A percentile compares a stretch with the other conserved stretches of the same genome.
phyloP scores from a whole-genome alignment of 2,888 invertebrate genomes.

The Tenthredo distinguenda region DNA sequence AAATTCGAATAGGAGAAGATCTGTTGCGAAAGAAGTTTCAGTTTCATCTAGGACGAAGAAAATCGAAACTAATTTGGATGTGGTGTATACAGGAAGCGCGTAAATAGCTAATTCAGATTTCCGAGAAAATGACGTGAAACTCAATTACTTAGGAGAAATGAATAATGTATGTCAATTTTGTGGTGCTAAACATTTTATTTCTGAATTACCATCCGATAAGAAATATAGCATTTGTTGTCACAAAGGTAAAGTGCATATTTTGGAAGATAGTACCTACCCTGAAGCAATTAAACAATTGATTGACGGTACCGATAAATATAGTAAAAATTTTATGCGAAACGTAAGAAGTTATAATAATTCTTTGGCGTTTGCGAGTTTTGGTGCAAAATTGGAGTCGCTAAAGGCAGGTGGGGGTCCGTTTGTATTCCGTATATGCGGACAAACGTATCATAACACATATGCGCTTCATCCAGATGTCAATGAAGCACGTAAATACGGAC shows the following conservation, averaged over 20 bases:
- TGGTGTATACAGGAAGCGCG: too few species aligned
- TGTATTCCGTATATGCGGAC: too few species aligned
- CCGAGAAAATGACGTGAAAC: not conserved
- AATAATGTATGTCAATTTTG: not conserved
- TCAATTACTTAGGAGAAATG: not conserved
- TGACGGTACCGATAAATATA: not conserved
- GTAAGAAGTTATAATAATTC: slow-evolving; percentile 51
- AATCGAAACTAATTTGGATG: too few species aligned
- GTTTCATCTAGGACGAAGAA: too few species aligned
- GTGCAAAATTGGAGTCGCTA: slow-evolving; percentile 42
- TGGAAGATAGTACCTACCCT: slow-evolving; percentile 35
- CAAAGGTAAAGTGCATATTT: slow-evolving; percentile 49
- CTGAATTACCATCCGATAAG: not conserved
- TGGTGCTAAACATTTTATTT: not conserved
- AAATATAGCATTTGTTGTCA: slow-evolving; percentile 51
- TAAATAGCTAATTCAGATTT: not conserved
- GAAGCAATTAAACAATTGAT: slow-evolving; percentile 41
- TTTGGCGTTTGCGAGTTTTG: slow-evolving; percentile 51
- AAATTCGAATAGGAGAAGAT: not conserved
- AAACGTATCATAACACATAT: too few species aligned
- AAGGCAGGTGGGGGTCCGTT: slow-evolving; percentile 39
- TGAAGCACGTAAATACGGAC: too few species aligned
- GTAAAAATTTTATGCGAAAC: slow-evolving; percentile 46
- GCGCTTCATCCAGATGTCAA: too few species aligned
- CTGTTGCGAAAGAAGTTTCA: not conserved